Conservation (phyloP, 2,888 invertebrate genomes). For the Oligia latruncula region DNA sequence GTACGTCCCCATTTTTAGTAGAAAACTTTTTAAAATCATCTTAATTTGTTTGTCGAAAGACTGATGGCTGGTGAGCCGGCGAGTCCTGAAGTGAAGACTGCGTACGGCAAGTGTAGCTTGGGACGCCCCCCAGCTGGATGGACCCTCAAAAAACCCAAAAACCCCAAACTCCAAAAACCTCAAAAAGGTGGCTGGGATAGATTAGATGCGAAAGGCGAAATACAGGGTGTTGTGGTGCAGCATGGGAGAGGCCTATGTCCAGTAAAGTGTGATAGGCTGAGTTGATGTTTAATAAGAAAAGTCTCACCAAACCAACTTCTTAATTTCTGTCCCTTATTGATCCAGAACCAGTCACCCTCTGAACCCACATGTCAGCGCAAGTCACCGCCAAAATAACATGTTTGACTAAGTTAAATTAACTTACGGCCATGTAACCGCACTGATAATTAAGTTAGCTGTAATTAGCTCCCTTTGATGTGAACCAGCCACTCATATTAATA, state of each 20-base stretch:
- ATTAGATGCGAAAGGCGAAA: neutral
- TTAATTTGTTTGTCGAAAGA: neutral
- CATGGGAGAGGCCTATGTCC: neutral
- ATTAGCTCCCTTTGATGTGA: conserved; percentile 50
- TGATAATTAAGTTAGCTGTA: conserved; percentile 45
- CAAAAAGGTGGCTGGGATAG: no score
- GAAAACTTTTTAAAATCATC: neutral
- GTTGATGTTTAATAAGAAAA: neutral
- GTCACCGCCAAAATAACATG: conserved; percentile 18
- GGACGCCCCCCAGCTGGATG: no score
- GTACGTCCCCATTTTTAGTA: neutral
- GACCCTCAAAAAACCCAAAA: no score
- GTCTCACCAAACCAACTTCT: neutral
- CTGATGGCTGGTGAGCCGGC: neutral
- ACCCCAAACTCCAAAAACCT: no score
- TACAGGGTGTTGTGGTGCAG: neutral
- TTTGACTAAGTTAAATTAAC: conserved; percentile 45
- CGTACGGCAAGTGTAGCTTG: no score
- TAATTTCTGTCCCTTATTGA: neutral
- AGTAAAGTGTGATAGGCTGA: neutral
- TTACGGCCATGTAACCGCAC: conserved; percentile 31
- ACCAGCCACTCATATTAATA: conserved; percentile 40
- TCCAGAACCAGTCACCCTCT: neutral
- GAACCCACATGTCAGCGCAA: neutral
- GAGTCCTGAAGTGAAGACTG: neutral